A percentile compares a stretch with the other conserved stretches of the same genome.
These are phyloP conservation scores for Clarias gariepinus DNA, from an alignment of 2,113 vertebrate species.

Conservation along the genomic window DNA sequence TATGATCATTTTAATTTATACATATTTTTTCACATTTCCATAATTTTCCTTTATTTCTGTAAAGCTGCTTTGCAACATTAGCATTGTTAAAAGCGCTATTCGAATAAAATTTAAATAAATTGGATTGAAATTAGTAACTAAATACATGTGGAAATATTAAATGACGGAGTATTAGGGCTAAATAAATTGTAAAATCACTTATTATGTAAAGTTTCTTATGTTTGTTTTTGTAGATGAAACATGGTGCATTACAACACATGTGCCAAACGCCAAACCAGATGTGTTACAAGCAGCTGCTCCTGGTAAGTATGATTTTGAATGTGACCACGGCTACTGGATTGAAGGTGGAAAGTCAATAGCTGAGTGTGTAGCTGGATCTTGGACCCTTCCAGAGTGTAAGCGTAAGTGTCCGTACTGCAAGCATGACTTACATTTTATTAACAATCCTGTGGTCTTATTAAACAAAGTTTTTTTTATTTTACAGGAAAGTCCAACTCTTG, in stretches of 20 bases:
- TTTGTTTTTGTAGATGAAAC: not conserved
- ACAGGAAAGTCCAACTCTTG: not conserved
- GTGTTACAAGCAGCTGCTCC: rapidly evolving
- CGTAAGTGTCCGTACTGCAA: not conserved
- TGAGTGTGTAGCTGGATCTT: not conserved
- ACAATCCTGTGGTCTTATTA: too few relatives aligned
- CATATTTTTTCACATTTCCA: too few relatives aligned
- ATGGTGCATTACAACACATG: not conserved
- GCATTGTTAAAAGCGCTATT: too few relatives aligned
- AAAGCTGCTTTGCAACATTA: too few relatives aligned
- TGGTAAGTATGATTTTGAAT: not conserved
- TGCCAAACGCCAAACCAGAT: not conserved
- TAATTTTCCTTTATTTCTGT: too few relatives aligned
- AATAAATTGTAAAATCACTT: not conserved
- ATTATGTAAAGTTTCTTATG: not conserved
- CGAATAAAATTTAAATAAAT: too few relatives aligned
- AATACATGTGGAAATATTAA: too few relatives aligned
- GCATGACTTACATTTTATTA: not conserved
- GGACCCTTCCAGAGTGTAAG: not conserved
- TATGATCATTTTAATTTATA: too few relatives aligned
- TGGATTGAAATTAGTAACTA: too few relatives aligned
- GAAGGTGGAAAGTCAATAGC: rapidly evolving
- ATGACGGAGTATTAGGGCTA: not conserved
- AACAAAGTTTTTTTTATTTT: not conserved
- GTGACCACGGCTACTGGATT: not conserved